These are phyloP conservation scores for Neoniphon sammara DNA, from an alignment of 2,797 vertebrate species.

Conservation along the genomic window DNA sequence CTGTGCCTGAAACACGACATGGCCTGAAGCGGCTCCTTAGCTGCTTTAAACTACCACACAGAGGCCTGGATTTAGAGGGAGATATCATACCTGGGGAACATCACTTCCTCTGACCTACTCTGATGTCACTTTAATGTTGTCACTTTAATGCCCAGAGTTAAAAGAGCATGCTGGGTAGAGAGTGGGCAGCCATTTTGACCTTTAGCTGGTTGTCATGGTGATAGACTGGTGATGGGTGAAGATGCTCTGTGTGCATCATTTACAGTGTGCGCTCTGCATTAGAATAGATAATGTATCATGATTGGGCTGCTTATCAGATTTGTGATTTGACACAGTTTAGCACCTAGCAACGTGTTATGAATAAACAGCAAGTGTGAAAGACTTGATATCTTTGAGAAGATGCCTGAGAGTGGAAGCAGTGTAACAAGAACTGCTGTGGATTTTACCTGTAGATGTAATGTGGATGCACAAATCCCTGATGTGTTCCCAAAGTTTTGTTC, in stretches of 20 bases:
- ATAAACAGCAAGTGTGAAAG: constrained; percentile 32
- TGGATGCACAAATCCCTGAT: constrained; percentile 58
- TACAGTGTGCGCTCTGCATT: constrained; percentile 22
- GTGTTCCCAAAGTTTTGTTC: constrained; percentile 73
- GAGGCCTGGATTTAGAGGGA: constrained; percentile 70
- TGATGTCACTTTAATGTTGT: constrained; percentile 68
- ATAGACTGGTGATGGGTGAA: constrained; percentile 36
- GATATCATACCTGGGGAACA: constrained; percentile 19
- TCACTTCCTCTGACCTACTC: constrained; percentile 61
- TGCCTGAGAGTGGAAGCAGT: constrained; percentile 33
- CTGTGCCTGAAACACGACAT: constrained; percentile 79
- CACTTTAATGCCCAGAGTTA: constrained; percentile 48
- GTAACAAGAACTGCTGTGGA: constrained; percentile 34
- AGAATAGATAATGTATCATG: constrained; percentile 44
- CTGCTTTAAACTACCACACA: constrained; percentile 57
- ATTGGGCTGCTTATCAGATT: constrained; percentile 37
- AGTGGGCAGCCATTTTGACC: constrained; percentile 36
- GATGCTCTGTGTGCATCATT: constrained; percentile 38
- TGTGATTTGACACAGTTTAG: constrained; percentile 36
- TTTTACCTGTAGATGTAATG: constrained; percentile 47
- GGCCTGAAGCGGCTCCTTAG: constrained; percentile 66
- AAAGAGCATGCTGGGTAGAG: constrained; percentile 11
- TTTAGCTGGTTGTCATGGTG: constrained; percentile 24
- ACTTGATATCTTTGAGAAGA: constrained; percentile 27
- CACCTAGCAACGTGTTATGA: not conserved